Conservation (phyloP, 1,140 invertebrate genomes). For the Drosophila ogumai region DNA sequence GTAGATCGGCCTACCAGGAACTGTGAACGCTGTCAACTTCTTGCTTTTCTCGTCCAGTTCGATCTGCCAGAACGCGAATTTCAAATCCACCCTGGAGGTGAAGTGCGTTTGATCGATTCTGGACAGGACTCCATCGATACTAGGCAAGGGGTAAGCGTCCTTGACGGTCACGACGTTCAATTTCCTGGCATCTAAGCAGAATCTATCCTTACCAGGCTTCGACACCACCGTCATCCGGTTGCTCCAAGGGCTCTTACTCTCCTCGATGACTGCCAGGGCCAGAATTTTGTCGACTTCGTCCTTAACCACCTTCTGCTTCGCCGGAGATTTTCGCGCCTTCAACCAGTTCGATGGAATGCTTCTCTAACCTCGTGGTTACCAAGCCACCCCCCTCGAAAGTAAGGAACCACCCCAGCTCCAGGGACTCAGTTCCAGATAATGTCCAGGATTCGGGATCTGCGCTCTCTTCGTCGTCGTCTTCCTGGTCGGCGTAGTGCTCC, state of each 20-base stretch:
- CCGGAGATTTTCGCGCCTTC: background rate
- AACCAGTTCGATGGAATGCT: background rate
- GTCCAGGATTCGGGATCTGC: no score
- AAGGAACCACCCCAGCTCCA: background rate
- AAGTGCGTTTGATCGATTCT: background rate
- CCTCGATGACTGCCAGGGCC: constrained; percentile 3
- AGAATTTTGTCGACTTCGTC: background rate
- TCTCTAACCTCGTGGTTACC: background rate
- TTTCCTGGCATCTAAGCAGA: background rate
- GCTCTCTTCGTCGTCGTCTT: no score
- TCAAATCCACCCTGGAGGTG: background rate
- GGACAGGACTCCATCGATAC: no score
- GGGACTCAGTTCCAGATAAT: background rate
- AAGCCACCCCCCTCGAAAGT: background rate
- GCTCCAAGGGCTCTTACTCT: constrained; percentile 1
- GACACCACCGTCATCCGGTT: constrained; percentile 1
- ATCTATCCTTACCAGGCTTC: background rate
- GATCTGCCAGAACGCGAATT: background rate
- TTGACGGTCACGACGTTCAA: background rate
- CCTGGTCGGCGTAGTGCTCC: no score
- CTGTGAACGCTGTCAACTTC: no score
- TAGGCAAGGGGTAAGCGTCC: no score
- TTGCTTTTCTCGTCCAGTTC: background rate
- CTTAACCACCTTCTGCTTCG: background rate
- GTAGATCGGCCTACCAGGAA: no score